Base-by-base conservation (phyloP, 2,797 vertebrate genomes). In the Xiphorhynchus erythropygius region DNA sequence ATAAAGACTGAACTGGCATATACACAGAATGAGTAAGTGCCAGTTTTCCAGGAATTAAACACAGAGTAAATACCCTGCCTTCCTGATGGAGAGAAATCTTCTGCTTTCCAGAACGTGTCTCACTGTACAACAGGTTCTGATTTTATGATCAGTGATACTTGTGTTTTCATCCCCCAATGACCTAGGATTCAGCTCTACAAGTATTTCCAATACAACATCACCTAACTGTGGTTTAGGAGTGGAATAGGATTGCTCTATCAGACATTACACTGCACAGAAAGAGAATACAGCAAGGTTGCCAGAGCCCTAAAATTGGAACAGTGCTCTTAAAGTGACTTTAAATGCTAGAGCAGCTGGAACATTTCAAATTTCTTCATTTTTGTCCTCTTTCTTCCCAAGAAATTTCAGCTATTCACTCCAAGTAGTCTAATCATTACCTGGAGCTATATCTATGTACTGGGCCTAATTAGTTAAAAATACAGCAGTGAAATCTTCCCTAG, bases 401-500 rank as follows among this genome's bases (percentile, higher is more conserved):
- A 93, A 80, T 76, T 91, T 88, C 64, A 47, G 69, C 57, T 59
- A 7, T 30, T 33, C 35, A 65, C 35, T 57, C 50, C 59, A 80
- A 88, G 49, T 17, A 82, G n/a, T 41, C 28, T 76, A 76, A 92
- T 59, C 27, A 33, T 69, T 69, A 93, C 81, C 89, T 80, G 56
- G 18, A 62, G 87, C 62, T 11, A 28, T 56, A 90, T 84, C 64
- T 75, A 56, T 24, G 21, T 74, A 80, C 35, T 41, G 25, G 42
- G 47, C 32, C 83, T 88, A 85, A 93, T 90, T 94, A 94, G 57
- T 63, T 84, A 90, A 91, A 92, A 88, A 75, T 33, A 71, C 5
- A 88, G 33, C 50, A 78, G 17, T 71, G 76, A 78, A 78, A 71
- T 86, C 76, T 78, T 82, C 55, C 73, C 32, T 82, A 90, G 65